Evolutionary conservation across 35 echinoderm and acorn worm species (phyloP), one percentile per base, ranked within the genome.

Genomic region (Apostichopus californicus): DNA sequence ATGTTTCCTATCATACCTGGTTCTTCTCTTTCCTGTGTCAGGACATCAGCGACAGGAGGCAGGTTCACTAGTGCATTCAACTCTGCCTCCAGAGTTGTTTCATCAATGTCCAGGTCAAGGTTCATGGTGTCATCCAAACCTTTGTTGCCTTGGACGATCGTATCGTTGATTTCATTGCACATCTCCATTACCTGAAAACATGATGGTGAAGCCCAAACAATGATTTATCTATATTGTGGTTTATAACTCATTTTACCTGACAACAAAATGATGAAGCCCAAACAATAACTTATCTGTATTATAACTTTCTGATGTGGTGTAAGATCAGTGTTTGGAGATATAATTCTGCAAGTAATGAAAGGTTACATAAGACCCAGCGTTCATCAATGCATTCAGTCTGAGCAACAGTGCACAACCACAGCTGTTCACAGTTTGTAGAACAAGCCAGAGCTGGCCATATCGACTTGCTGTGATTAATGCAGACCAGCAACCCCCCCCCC

Each of bases 131-230:
- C 94, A 61, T 95, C 94, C 9, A 98, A 80, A 17, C 79, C 86
- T 78, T 90, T 82, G 56, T 94, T 95, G 1, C 94, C 94, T 11
- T 92, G 82, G 4, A 86, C 73, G 78, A 95, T 87, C 14, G 93
- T 94, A 57, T 95, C 94, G 24, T 95, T 93, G 28, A 98, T 95
- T 61, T 98, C 96, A 94, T 93, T 93, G 90, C 96, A 98, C 94
- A 98, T 92, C 82, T 98, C 96, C 92, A 98, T 94, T 4, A 98
- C 96, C 96, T 97, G 55, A 24, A 57, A 17, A 34, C 55, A 53
- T 6, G 52, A 82, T 6, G 9, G 17, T 9, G 17, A 22, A 22
- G 20, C 77, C 34, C 34, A 46, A 46, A 46, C 34, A 46, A 46
- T 3, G 34, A 46, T 46, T 46, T 46, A 46, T 46, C 34, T 46